phyloP scores from a whole-genome alignment of 2,113 vertebrate species.

The Narcine bancroftii region DNA sequence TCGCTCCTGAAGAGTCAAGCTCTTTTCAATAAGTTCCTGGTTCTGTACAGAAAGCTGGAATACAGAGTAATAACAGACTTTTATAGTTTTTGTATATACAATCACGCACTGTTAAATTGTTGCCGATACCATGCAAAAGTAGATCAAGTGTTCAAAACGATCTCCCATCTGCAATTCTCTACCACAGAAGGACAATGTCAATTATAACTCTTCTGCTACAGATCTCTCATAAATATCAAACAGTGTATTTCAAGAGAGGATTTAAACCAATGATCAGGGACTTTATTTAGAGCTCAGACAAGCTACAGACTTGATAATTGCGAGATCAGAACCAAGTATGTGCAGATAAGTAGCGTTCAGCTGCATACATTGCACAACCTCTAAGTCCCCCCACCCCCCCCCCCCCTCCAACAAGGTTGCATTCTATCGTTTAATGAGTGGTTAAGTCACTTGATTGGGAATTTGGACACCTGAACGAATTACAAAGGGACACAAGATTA shows the following conservation, averaged over 20 bases:
- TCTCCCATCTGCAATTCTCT: not conserved
- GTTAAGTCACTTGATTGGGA: too few relatives aligned
- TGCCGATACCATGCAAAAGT: not conserved
- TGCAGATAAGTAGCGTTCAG: too few relatives aligned
- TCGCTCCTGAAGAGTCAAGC: constrained; percentile 79
- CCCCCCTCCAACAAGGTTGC: too few relatives aligned
- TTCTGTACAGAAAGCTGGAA: constrained; percentile 83
- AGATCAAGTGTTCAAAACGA: not conserved
- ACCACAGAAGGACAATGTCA: not conserved
- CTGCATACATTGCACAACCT: not conserved
- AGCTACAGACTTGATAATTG: not conserved
- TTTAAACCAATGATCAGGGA: not conserved
- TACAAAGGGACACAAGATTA: too few relatives aligned
- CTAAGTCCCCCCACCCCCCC: too few relatives aligned
- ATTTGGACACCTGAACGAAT: too few relatives aligned
- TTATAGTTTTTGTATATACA: not conserved
- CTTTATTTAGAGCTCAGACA: not conserved
- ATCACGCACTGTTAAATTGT: not conserved
- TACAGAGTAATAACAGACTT: not conserved
- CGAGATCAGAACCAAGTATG: not conserved
- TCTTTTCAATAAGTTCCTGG: constrained; percentile 90
- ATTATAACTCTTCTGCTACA: not conserved
- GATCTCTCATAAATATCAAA: not conserved
- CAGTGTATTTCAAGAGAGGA: not conserved
- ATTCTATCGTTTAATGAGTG: too few relatives aligned